Conservation (phyloP, 2,797 vertebrate species). For the Ctenopoma kingsleyae region DNA sequence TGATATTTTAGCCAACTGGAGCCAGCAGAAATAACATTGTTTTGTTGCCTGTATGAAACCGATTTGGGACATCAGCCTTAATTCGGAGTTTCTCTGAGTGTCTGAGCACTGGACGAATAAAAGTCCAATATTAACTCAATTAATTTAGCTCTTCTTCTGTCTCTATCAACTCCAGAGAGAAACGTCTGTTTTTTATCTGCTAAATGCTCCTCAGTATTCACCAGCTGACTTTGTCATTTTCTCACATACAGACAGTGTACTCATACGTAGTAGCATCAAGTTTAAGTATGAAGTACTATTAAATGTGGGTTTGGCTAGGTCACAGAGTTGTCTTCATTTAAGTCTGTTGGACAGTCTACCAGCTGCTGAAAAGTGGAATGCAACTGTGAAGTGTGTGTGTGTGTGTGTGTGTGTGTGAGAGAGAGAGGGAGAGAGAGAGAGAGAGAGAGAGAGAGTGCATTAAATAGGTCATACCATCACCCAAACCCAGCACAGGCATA, state of each 20-base stretch:
- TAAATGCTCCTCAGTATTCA: too few relatives aligned
- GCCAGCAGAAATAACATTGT: too few relatives aligned
- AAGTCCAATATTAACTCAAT: too few relatives aligned
- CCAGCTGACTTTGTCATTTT: neutral
- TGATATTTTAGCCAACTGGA: neutral
- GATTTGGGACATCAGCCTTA: neutral
- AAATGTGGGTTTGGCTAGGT: slow-evolving; percentile 12
- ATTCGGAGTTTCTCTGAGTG: neutral
- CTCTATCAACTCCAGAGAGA: too few relatives aligned
- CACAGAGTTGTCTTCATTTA: slow-evolving; percentile 31
- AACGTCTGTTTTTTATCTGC: too few relatives aligned
- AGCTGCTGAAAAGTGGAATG: slow-evolving; percentile 50
- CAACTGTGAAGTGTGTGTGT: slow-evolving; percentile 10
- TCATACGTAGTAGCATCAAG: too few relatives aligned
- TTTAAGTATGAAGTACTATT: neutral
- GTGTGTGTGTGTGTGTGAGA: slow-evolving; percentile 9
- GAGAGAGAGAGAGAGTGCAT: neutral
- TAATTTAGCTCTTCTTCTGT: too few relatives aligned
- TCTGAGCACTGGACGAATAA: too few relatives aligned
- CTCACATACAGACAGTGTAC: too few relatives aligned
- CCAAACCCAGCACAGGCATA: slow-evolving; percentile 59
- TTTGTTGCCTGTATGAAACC: neutral
- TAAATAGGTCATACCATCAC: slow-evolving; percentile 41
- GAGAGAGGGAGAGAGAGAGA: neutral
- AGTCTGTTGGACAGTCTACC: slow-evolving; percentile 25